These are phyloP conservation scores for Sebastes miniatus DNA, from an alignment of 2,797 vertebrate genomes.

Conservation along the genomic window DNA sequence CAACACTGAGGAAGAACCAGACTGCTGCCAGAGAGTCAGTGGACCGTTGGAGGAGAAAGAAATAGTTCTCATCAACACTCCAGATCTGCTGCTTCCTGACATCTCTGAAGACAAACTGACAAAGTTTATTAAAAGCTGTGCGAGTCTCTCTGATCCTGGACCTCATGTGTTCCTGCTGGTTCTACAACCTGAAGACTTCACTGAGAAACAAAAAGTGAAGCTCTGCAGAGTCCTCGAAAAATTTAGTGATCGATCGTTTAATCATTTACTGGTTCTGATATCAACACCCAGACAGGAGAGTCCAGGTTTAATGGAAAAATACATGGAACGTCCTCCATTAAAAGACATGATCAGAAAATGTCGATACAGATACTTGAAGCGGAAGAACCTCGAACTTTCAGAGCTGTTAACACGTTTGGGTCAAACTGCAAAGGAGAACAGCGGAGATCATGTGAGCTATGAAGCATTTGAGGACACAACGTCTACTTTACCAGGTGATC, in stretches of 20 bases:
- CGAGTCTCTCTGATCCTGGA: not conserved
- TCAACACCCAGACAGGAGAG: not conserved
- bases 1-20: not conserved
- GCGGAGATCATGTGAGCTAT: not conserved
- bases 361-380: not conserved
- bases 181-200: not conserved
- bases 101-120: not conserved
- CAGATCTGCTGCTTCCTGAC: constrained; percentile 17
- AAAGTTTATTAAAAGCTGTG: not conserved
- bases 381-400: not conserved
- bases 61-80: constrained; percentile 12
- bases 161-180: not conserved
- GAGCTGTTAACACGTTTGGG: not conserved
- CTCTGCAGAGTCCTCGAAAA: not conserved
- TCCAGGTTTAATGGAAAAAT: not conserved
- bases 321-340: not conserved
- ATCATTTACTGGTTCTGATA: constrained; percentile 18
- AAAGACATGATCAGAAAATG: constrained; percentile 9
- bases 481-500: not conserved
- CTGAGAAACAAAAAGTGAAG: not conserved
- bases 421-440: not conserved
- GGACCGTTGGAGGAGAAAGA: not conserved
- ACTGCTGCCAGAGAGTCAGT: not conserved
- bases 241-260: constrained; percentile 1
- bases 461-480: not conserved